Evolutionary conservation across 2,888 invertebrate species (phyloP).

Genomic region (Geotrupes spiniger): DNA sequence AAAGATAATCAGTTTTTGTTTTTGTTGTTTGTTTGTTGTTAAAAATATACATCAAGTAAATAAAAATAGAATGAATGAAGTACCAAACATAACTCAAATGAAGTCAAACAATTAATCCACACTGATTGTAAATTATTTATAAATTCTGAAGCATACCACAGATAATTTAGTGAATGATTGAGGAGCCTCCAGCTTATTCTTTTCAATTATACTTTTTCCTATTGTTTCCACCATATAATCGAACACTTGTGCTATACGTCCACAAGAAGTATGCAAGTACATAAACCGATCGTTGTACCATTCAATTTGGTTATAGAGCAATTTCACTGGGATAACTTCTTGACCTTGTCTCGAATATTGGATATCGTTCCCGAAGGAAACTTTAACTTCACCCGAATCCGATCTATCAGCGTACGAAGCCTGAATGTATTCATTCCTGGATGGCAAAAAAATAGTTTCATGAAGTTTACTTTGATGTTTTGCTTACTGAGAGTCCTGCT

Average conservation of each 20-base stretch:
- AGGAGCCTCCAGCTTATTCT: constrained; percentile 37
- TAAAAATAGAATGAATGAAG: no score
- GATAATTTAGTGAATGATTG: constrained; percentile 16
- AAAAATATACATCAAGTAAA: no score
- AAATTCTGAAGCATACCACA: no score
- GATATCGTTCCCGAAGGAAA: constrained; percentile 19
- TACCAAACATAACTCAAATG: no score
- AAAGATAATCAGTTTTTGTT: no score
- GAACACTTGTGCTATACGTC: constrained; percentile 41
- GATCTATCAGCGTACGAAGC: constrained; percentile 29
- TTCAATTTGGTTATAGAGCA: constrained; percentile 4
- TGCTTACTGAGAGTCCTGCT: no score
- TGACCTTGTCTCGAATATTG: constrained; percentile 1
- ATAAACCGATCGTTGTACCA: constrained; percentile 13
- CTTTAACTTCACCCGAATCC: constrained; percentile 62
- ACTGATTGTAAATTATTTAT: no score
- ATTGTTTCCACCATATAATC: constrained; percentile 47
- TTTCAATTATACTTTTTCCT: constrained; percentile 39
- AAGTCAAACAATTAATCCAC: no score
- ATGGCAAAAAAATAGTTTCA: neutral
- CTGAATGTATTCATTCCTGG: neutral
- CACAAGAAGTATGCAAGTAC: constrained; percentile 10
- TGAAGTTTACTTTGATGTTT: no score
- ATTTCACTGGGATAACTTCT: neutral
- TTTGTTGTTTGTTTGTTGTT: no score